Evolutionary conservation across 2,888 invertebrate species (phyloP), one percentile per base, ranked within the genome.

Genomic region (Ametastegia equiseti): DNA sequence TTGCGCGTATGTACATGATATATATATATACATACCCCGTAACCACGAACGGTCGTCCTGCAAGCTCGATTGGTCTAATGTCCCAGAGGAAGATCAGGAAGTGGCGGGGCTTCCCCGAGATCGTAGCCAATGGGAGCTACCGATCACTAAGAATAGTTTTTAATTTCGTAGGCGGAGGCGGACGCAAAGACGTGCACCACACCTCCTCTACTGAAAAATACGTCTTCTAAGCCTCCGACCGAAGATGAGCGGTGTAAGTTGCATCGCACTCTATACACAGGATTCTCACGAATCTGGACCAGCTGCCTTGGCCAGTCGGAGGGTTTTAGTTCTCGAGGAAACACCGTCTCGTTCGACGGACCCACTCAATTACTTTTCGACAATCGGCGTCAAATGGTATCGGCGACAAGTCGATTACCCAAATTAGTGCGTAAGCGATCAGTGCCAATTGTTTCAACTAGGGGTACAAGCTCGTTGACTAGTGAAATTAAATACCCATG

Each of bases 81-180:
- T 36, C 75, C 54, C 75, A 36, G 50, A 19, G 78, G 33, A 78
- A 33, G 23, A 78, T 78, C 78, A 78, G 80, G 84, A 83, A 85
- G 85, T 86, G 89, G 90, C 87, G 90, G 87, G 86, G 89, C 89
- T 87, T 85, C 82, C 82, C 80, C 73, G 78, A 81, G 82, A 83
- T 82, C 81, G 81, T 84, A 85, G 84, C 90, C 90, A 90, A 90
- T 90, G 84, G 84, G 81, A 60, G 85, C 83, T 54, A 81, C 81
- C 69, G 81, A 81, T 80, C 69, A 85, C 88, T 89, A 90, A 90
- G 90, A 89, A 89, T 90, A 90, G 82, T 86, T 86, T 85, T 87
- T 83, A 86, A 87, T 86, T 85, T 81, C 69, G 88, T 89, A 89
- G 90, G 89, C 88, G 90, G 89, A 88, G 88, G 89, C 88, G 57